phyloP scores from a whole-genome alignment of 2,113 vertebrate genomes.

The Phasianus colchicus region DNA sequence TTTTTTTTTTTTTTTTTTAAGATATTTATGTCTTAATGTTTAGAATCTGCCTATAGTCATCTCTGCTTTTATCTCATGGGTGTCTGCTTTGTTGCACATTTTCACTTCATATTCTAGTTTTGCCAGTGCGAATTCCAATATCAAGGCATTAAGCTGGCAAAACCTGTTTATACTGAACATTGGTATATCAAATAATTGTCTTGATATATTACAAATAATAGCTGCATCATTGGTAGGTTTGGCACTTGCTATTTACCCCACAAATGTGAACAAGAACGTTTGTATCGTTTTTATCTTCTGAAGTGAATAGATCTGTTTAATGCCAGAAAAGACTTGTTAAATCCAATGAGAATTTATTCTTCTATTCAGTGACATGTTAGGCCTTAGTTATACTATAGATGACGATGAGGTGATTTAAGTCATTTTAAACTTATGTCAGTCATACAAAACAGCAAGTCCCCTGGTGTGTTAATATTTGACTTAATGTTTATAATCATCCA shows the following conservation, averaged over 20 bases:
- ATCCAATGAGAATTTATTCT: background rate
- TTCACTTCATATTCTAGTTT: background rate
- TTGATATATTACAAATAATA: background rate
- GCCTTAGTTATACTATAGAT: background rate
- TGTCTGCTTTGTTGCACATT: background rate
- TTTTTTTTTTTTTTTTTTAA: background rate
- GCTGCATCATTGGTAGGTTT: background rate
- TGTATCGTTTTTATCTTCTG: background rate
- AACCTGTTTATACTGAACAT: background rate
- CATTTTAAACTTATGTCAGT: background rate
- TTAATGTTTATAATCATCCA: background rate
- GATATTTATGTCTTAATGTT: background rate
- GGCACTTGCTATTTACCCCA: background rate
- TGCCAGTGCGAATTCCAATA: background rate
- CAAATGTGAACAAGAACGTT: background rate
- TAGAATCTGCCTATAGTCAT: background rate
- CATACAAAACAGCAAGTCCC: background rate
- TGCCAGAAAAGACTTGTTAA: background rate
- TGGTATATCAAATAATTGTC: constrained; percentile 14
- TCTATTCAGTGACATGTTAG: background rate
- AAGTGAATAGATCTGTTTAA: background rate
- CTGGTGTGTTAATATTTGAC: background rate
- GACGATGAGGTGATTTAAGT: background rate
- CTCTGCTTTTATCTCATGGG: background rate
- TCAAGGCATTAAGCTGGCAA: background rate